Base-by-base conservation (phyloP, 2,797 vertebrate genomes). In the Darevskia mixta region DNA sequence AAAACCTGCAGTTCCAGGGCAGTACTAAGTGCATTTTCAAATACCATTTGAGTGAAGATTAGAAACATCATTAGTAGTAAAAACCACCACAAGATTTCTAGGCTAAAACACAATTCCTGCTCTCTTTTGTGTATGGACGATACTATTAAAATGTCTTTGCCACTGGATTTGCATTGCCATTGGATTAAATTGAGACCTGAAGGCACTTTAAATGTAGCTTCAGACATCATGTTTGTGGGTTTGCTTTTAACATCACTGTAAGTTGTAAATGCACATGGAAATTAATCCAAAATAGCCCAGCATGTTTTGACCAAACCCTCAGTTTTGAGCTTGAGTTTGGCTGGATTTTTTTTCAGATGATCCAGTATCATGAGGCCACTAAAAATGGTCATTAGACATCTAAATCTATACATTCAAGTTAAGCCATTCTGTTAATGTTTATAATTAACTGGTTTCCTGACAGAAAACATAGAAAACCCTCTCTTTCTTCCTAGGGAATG, bases 381-480 rank as follows among this genome's bases (percentile, higher is more conserved):
- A 55, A 75, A 66, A 87, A 29, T 29, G 15, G 38, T 38, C 8
- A 83, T 72, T 71, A 49, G 23, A 41, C 32, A 75, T 55, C 35
- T 35, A 64, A 64, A 76, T 55, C 13, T 73, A 3, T 45, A 73
- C 58, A n/a, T 88, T 80, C 4, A 18, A 87, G 90, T 92, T 58
- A 90, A 83, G 83, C 10, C 41, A 35, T 3, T 78, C 32, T 91
- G 67, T 79, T 0, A 35, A 32, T 83, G 85, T 77, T 78, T 73
- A 81, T 80, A 89, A 83, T 43, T 38, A 55, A 69, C 85, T 89
- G 83, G 88, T 4, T 86, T 49, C 1, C 58, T 66, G 87, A 88
- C 29, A 85, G 82, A 89, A 89, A 90, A 82, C 11, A 43, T 89
- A 29, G 83, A 66, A 88, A 83, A 72, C 85, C 89, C 91, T 89